These are phyloP conservation scores for Hyperoplus lanceolatus DNA, from an alignment of 2,797 vertebrate genomes.

Conservation along the genomic window DNA sequence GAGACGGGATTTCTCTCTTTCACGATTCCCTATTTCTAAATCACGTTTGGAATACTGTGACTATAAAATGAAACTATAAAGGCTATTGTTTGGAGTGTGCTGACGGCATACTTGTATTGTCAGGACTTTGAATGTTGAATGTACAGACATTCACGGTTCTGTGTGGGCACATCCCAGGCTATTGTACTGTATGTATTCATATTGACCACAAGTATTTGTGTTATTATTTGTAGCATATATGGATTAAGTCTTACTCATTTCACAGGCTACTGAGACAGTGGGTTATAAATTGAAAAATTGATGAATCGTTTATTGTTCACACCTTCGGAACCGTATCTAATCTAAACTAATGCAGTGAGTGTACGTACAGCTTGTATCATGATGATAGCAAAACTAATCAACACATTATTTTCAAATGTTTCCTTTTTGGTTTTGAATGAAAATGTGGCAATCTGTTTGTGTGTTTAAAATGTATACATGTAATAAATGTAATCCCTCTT, in stretches of 20 bases:
- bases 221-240: conserved; percentile 55
- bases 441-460: conserved; percentile 13
- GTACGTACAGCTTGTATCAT: conserved; percentile 23
- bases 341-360: conserved; percentile 17
- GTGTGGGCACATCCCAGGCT: conserved; percentile 42
- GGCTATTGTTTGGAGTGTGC: conserved; percentile 32
- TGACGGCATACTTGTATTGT: conserved; percentile 21
- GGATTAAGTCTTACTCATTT: conserved; percentile 39
- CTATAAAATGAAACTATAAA: conserved; percentile 31
- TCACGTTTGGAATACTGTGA: conserved; percentile 60
- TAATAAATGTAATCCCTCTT: conserved; percentile 51
- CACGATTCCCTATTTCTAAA: conserved; percentile 4
- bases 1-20: conserved; percentile 8
- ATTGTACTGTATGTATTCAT: conserved; percentile 44
- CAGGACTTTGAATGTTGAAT: conserved; percentile 41
- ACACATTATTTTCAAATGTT: conserved; percentile 2
- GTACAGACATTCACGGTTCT: conserved; percentile 23
- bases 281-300: conserved; percentile 20
- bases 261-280: conserved; percentile 24
- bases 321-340: conserved; percentile 1
- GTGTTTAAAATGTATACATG: conserved; percentile 46
- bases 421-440: not conserved
- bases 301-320: conserved; percentile 12
- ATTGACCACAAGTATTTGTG: conserved; percentile 51
- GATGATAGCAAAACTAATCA: conserved; percentile 41